Percentiles rank a stretch among this genome's conserved stretches.
These are phyloP conservation scores for Volucella zonaria DNA, from an alignment of 2,888 invertebrate genomes.

Conservation along the genomic window DNA sequence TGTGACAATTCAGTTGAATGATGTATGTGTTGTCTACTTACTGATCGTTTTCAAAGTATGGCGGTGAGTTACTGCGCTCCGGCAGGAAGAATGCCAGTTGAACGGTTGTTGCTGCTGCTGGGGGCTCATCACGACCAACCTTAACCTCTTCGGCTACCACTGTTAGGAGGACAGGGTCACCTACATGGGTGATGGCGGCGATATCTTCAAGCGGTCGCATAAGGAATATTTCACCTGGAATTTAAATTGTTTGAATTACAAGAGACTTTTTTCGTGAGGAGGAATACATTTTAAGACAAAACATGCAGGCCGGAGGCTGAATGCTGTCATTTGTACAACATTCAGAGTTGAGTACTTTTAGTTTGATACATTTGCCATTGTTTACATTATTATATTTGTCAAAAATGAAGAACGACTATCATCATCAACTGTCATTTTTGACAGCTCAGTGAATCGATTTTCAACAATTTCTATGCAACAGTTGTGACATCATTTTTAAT, in stretches of 20 bases:
- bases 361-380: not conserved
- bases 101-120: conserved; percentile 91
- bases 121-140: conserved; percentile 88
- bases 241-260: conserved; percentile 59
- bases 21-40: conserved; percentile 83
- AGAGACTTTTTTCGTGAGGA: not conserved
- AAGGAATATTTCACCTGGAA: conserved; percentile 87
- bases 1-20: conserved; percentile 35
- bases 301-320: too few species aligned
- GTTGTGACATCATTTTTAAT: conserved; percentile 8
- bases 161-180: conserved; percentile 91
- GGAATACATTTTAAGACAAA: not conserved
- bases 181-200: conserved; percentile 90
- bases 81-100: conserved; percentile 92
- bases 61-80: conserved; percentile 89
- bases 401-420: too few species aligned
- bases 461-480: not conserved
- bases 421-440: too few species aligned
- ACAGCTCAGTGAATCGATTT: not conserved
- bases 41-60: conserved; percentile 91
- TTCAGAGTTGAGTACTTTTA: not conserved
- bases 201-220: conserved; percentile 90
- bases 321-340: too few species aligned
- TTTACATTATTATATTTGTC: too few species aligned
- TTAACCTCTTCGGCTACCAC: conserved; percentile 94